Evolutionary conservation across 1,140 invertebrate species (phyloP), one percentile per base, ranked within the genome.

Genomic region (Lordiphosa mommai): DNA sequence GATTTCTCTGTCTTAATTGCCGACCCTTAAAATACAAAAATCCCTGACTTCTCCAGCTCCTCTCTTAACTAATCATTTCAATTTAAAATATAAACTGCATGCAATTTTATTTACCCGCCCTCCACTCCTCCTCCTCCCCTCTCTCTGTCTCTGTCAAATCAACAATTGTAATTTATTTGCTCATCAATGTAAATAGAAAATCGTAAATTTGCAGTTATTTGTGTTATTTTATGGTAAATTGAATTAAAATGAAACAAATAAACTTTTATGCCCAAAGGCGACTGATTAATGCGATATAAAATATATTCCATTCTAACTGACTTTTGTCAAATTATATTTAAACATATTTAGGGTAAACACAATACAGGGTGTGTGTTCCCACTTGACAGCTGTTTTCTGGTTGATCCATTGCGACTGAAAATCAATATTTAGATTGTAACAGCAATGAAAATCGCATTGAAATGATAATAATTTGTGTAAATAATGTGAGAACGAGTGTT

Each of bases 401-500:
- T 64, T 34, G 20, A 4, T 23, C 20, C 20, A 23, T 1, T 23
- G 20, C 47, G 38, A 34, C 47, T 48, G 36, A 36, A 44, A 37
- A 44, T 64, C 59, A 80, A 79, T 80, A 80, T 79, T 79, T 53
- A 48, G 44, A 41, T 59, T 80, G 73, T 34, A 61, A 48, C 37
- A 49, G 64, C 72, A 76, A 47, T 71, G 69, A 65, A 69, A 79
- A 80, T 79, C 64, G 58, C 73, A 79, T 57, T 57, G 56, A 67
- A 79, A 73, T 69, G 73, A 69, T 79, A 79, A 79, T 79, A 64
- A 80, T 52, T 80, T 73, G 58, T 80, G 64, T 64, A 72, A 79
- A 79, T 69, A 68, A 17, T 40, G 41, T 38, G 36, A 37, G 44
- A 44, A 48, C 56, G 30, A 56, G 52, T 41, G 29, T 58, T 58